Base-by-base conservation (phyloP, 2,888 invertebrate species). In the Carpatolechia fugitivella region DNA sequence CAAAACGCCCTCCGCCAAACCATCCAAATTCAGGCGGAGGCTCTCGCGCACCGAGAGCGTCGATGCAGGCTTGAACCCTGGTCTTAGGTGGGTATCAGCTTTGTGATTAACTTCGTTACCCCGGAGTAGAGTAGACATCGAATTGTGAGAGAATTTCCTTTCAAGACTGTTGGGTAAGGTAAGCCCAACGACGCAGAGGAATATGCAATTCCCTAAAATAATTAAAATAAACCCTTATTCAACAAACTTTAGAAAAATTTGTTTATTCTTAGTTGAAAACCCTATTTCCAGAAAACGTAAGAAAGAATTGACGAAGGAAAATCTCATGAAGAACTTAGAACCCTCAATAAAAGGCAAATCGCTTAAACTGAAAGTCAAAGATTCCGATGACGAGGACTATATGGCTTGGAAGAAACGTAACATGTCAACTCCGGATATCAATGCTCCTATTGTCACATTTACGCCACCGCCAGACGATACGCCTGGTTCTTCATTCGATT, bases 301-400 rank as follows among this genome's bases (percentile, higher is more conserved):
- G 66, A 88, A 86, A 58, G 88, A 88, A 55, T 51, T 78, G 36
- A 75, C 68, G 16, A 86, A 88, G 69, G 83, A 86, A 46, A 78
- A 74, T 61, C 62, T 81, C 55, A 72, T 77, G 24, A 83, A 80
- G 64, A 80, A 78, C 50, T 30, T 76, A 64, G 77, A 82, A 55
- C 65, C 78, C 40, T 67, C 76, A n/a, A 64, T 66, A 30, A 82
- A 81, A 68, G 77, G 66, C 52, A 86, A 86, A 67, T 60, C 78
- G 41, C 55, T 74, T 35, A 85, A 82, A 73, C 57, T 74, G n/a
- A 88, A 88, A 74, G 78, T 72, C 29, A 90, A 89, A 76, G 87
- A 90, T 70, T 90, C 90, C 0, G 90, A 90, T 54, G 90, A 90
- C 47, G 90, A 90, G 72, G 89, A 89, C 54, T 90, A 89, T 56